Evolutionary conservation across 1,140 invertebrate species (phyloP), one percentile per base, ranked within the genome.

Genomic region (Orchestia grillus): DNA sequence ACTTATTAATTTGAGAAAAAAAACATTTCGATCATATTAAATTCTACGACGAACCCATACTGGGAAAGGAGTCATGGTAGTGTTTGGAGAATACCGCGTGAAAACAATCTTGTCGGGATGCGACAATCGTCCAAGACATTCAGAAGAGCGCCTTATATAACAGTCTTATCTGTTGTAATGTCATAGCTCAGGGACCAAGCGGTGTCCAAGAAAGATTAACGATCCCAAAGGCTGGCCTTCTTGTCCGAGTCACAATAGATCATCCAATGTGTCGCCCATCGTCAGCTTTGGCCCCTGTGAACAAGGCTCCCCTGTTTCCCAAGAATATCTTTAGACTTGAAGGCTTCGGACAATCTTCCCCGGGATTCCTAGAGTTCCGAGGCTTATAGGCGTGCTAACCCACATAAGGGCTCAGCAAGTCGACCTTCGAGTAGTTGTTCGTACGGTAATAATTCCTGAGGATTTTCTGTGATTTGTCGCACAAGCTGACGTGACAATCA

Each of bases 181-280:
- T 47, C 43, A 94, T 94, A 47, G 43, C 44, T 42, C 43, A 40
- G 92, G 41, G 92, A 94, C 41, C 92, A 94, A 47, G 92, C 92
- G 92, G 43, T 94, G 92, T 94, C 44, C 92, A 44, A 94, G 92
- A 94, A 94, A 94, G 92, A 94, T 94, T 94, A 94, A 94, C 44
- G 92, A 94, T 94, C 92, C 92, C 11, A 94, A 94, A 94, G 43
- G 92, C 92, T 94, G 92, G 43, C 92, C 92, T 94, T 94, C 92
- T 94, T 94, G 92, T 94, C 43, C 92, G 43, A 44, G 92, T 94
- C 92, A 94, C 92, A 94, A 94, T 94, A 94, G 92, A 94, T 94
- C 92, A 94, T 94, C 92, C 92, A 94, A 94, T 94, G 92, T 94
- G 92, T 94, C 92, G 92, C 92, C 43, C 92, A 94, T 94, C 92